Percentiles rank a stretch among this genome's conserved stretches.
These are phyloP conservation scores for Melanargia galathea DNA, from an alignment of 2,888 invertebrate genomes.

Conservation along the genomic window DNA sequence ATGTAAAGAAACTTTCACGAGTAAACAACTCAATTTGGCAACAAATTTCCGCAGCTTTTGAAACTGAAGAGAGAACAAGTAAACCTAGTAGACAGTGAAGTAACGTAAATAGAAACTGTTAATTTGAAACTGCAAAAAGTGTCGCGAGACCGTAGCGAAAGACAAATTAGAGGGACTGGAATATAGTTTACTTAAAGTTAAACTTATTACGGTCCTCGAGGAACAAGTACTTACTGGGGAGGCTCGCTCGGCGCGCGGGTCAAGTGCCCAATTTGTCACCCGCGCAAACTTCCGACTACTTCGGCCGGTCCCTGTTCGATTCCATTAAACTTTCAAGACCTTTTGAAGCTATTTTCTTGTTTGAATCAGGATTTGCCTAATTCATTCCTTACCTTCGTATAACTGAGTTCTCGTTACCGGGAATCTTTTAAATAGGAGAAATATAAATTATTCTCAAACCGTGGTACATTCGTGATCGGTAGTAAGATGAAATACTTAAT, in stretches of 20 bases:
- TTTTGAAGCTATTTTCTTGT: conserved; percentile 80
- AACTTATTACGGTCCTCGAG: conserved; percentile 81
- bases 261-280: conserved; percentile 83
- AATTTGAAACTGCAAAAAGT: conserved; percentile 68
- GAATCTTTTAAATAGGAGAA: conserved; percentile 25
- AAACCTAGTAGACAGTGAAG: conserved; percentile 37
- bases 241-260: conserved; percentile 74
- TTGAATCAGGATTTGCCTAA: conserved; percentile 77
- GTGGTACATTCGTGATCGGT: conserved; percentile 6
- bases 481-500: conserved; percentile 22
- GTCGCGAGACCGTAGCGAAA: conserved; percentile 57
- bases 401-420: conserved; percentile 14
- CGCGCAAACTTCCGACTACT: conserved; percentile 78
- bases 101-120: conserved; percentile 54
- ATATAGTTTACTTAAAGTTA: conserved; percentile 82
- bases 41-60: conserved; percentile 29
- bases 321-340: conserved; percentile 82
- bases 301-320: conserved; percentile 75
- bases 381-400: conserved; percentile 38
- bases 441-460: neutral
- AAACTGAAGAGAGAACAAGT: conserved; percentile 40
- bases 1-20: conserved; percentile 21
- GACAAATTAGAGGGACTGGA: conserved; percentile 80
- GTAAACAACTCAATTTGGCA: conserved; percentile 30
- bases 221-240: conserved; percentile 76